Percentiles rank a stretch among this genome's conserved stretches.
Evolutionary conservation across 2,797 vertebrate genomes (phyloP).

Genomic region (Eulemur albifrons): DNA sequence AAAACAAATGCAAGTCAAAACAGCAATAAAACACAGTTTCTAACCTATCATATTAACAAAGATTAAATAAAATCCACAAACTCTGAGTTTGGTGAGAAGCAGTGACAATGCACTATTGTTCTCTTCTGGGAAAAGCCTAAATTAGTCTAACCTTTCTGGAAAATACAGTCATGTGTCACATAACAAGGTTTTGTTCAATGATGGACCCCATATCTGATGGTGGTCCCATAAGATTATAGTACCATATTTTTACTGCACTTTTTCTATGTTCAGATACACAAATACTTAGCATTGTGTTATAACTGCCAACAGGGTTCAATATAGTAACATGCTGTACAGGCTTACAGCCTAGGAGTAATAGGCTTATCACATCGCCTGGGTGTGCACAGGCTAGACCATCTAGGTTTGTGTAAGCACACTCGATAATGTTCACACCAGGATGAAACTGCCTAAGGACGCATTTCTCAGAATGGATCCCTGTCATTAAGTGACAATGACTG

Average conservation of each 20-base stretch:
- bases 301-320: neutral
- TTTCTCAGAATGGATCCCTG: neutral
- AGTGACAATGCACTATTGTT: neutral
- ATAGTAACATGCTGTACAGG: neutral
- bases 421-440: neutral
- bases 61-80: constrained; percentile 35
- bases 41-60: neutral
- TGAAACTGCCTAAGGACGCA: neutral
- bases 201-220: neutral
- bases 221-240: neutral
- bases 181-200: neutral
- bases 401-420: neutral
- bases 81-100: neutral
- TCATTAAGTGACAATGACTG: neutral
- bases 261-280: neutral
- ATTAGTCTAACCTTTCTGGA: neutral
- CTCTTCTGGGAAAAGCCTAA: neutral
- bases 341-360: neutral
- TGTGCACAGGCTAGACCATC: neutral
- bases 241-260: neutral
- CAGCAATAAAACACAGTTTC: neutral
- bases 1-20: neutral
- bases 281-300: neutral
- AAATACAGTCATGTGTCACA: neutral
- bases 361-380: neutral